Evolutionary conservation across 2,888 invertebrate species (phyloP), one percentile per base, ranked within the genome.

Genomic region (Drosophila anceps): DNA sequence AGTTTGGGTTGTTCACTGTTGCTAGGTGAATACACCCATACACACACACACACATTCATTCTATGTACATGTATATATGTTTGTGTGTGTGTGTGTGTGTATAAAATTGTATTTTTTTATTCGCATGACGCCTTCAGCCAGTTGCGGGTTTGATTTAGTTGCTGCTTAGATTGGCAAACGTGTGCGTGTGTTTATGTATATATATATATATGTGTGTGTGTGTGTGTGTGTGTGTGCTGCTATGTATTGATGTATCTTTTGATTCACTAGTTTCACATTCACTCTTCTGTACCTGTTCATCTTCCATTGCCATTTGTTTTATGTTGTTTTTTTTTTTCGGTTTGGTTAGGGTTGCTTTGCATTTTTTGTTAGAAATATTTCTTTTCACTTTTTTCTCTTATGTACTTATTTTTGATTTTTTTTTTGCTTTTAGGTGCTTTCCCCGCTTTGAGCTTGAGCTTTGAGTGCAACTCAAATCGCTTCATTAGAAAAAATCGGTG

Each of bases 401-500:
- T 37, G 13, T 20, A 24, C 20, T 8, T 12, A 1, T 43, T 43
- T 46, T 65, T 51, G n/a, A n/a, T n/a, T n/a, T n/a, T 57, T 24
- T 59, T 37, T 39, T 41, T 50, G 10, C 41, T 53, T 81, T 66
- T 18, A 20, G 48, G 48, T n/a, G 39, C 15, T 76, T 84, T 83
- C 89, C 83, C 87, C 86, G 70, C 70, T 71, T 70, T 74, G n/a
- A n/a, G n/a, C 46, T 63, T 65, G 61, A 57, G 60, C 57, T 54
- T 71, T 71, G 83, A 79, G 83, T 67, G 76, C 61, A 75, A 80
- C 83, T 80, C 80, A 83, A 81, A 50, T 50, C 72, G 75, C 76
- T 83, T 88, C 70, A 86, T 86, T 88, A 88, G 82, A 88, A 83
- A 80, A 76, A 84, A 73, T 48, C 35, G 59, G 43, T 29, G 53